These are phyloP conservation scores for Toxotes chatareus DNA, from an alignment of 2,113 vertebrate species.

Conservation along the genomic window DNA sequence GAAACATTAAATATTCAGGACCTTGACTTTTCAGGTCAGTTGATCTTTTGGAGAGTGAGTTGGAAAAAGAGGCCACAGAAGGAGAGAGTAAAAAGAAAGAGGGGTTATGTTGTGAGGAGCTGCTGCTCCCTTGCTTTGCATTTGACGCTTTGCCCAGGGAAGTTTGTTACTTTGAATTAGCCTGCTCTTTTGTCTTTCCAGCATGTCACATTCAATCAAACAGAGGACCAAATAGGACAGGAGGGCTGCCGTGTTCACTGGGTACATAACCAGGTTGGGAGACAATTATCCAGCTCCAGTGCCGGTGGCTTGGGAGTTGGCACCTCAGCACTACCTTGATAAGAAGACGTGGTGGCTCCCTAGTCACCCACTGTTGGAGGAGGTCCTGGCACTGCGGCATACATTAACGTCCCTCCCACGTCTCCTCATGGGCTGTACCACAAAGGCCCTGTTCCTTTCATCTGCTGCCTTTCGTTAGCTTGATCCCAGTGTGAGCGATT, in stretches of 20 bases:
- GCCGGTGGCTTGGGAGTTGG: constrained; percentile 88
- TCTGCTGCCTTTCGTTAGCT: constrained; percentile 85
- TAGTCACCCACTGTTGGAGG: constrained; percentile 83
- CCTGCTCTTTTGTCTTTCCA: constrained; percentile 95
- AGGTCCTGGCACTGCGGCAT: constrained; percentile 83
- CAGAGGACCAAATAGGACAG: constrained; percentile 81
- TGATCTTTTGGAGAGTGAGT: constrained; percentile 68
- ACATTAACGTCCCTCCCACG: constrained; percentile 87
- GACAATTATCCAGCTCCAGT: constrained; percentile 82
- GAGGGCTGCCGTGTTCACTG: constrained; percentile 89
- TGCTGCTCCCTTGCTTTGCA: constrained; percentile 64
- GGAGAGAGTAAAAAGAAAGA: constrained; percentile 50
- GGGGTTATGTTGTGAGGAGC: constrained; percentile 81
- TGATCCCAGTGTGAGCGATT: constrained; percentile 62
- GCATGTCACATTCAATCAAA: constrained; percentile 94
- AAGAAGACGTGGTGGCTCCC: constrained; percentile 89
- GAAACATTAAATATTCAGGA: constrained; percentile 79
- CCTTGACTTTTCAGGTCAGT: constrained; percentile 78
- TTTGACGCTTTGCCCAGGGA: constrained; percentile 88
- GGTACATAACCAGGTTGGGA: constrained; percentile 90
- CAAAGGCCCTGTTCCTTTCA: constrained; percentile 83
- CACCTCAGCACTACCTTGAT: constrained; percentile 90
- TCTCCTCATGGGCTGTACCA: constrained; percentile 70
- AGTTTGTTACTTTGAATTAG: constrained; percentile 98
- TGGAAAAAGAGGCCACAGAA: constrained; percentile 45